Conservation (phyloP, 2,888 invertebrate species). For the Clitarchus hookeri region DNA sequence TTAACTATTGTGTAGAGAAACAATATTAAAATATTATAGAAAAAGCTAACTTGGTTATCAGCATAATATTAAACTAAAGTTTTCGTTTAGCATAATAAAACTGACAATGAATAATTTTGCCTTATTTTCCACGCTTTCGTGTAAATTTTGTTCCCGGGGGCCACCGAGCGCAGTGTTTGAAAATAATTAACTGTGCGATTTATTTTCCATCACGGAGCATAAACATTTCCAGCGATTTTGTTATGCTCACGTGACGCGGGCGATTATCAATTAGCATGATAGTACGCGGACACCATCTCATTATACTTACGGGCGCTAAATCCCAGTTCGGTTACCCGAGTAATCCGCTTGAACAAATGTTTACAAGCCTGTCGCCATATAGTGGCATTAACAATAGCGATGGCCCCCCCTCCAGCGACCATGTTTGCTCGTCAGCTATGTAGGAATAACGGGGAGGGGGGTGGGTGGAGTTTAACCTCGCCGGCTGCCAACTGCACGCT, state of each 20-base stretch:
- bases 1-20: too few relatives aligned
- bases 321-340: background rate
- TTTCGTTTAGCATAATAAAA: too few relatives aligned
- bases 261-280: background rate
- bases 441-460: background rate
- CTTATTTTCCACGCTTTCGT: too few relatives aligned
- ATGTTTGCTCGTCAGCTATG: background rate
- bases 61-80: too few relatives aligned
- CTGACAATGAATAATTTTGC: too few relatives aligned
- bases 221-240: background rate
- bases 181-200: background rate
- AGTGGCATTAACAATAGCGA: slow-evolving; percentile 4
- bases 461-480: background rate
- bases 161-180: background rate
- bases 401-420: background rate
- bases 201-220: background rate
- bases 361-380: background rate
- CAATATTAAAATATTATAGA: too few relatives aligned
- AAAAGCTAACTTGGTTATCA: too few relatives aligned
- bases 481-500: background rate
- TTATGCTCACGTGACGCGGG: background rate
- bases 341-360: slow-evolving; percentile 8
- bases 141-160: too few relatives aligned
- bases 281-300: background rate
- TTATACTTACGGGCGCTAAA: slow-evolving; percentile 14